Evolutionary conservation across 1,140 invertebrate genomes (phyloP).

Genomic region (Drosophila sturtevanti): DNA sequence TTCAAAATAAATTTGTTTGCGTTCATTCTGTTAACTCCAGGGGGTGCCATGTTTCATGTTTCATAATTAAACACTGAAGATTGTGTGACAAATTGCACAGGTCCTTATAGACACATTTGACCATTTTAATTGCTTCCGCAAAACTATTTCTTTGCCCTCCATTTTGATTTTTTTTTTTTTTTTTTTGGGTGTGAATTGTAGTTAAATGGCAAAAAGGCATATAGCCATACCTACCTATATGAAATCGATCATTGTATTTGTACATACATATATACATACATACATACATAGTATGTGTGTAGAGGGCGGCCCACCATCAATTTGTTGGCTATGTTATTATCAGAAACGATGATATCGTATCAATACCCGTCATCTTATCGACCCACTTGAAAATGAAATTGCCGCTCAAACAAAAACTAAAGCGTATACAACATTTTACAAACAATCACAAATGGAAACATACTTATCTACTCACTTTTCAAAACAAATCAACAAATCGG

Average conservation of each 20-base stretch:
- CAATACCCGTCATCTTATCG: slow-evolving; percentile 78
- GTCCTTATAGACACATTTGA: slow-evolving; percentile 31
- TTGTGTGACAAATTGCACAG: slow-evolving; percentile 69
- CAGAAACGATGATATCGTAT: slow-evolving; percentile 57
- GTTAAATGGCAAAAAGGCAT: no score
- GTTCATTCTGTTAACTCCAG: slow-evolving; percentile 24
- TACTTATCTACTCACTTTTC: slow-evolving; percentile 82
- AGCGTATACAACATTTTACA: slow-evolving; percentile 61
- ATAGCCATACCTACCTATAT: no score
- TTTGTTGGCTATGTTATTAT: slow-evolving; percentile 61
- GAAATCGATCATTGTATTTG: slow-evolving; percentile 37
- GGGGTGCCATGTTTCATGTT: slow-evolving; percentile 50
- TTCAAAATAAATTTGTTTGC: slow-evolving; percentile 79
- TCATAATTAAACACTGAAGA: slow-evolving; percentile 55
- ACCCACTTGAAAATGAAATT: slow-evolving; percentile 77
- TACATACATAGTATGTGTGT: neutral
- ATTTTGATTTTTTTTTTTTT: no score
- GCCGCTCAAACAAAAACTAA: slow-evolving; percentile 76
- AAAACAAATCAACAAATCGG: slow-evolving; percentile 82
- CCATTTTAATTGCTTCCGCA: slow-evolving; percentile 38
- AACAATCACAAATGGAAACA: slow-evolving; percentile 82
- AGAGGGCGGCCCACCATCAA: slow-evolving; percentile 39
- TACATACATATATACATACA: no score
- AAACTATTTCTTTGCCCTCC: slow-evolving; percentile 3
- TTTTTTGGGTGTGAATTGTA: slow-evolving; percentile 6